A percentile compares a stretch with the other conserved stretches of the same genome.
These are phyloP conservation scores for Diadema setosum DNA, from an alignment of 35 echinoderm and acorn worm species.

Conservation along the genomic window DNA sequence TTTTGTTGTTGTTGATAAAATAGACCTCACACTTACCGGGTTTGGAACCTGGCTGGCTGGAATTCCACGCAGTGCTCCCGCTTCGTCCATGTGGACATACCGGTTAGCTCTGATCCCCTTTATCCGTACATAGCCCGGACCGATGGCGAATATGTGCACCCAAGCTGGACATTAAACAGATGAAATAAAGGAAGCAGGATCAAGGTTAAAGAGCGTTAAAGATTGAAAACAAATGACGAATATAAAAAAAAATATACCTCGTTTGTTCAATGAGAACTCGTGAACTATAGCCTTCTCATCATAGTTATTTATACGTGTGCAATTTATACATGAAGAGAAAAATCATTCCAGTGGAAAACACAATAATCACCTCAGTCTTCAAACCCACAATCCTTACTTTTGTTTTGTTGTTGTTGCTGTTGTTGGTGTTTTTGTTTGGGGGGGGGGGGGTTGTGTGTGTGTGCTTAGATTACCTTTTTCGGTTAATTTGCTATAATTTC, in stretches of 20 bases:
- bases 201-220: neutral
- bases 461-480: no score
- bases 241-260: neutral
- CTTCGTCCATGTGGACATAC: neutral
- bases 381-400: no score
- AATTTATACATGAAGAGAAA: neutral
- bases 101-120: neutral
- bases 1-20: neutral
- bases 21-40: neutral
- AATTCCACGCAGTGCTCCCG: neutral
- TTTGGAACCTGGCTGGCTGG: neutral
- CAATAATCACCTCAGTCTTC: no score
- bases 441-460: no score
- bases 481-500: no score
- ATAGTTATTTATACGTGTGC: neutral
- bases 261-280: neutral
- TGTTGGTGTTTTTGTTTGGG: no score
- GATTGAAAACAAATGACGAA: neutral
- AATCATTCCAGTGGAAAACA: neutral
- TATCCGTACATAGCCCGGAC: neutral
- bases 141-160: neutral
- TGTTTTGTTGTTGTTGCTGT: no score
- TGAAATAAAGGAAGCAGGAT: neutral
- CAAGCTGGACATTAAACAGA: neutral
- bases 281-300: neutral